These are phyloP conservation scores for Acanthiza pusilla DNA, from an alignment of 2,797 vertebrate species.

Conservation along the genomic window DNA sequence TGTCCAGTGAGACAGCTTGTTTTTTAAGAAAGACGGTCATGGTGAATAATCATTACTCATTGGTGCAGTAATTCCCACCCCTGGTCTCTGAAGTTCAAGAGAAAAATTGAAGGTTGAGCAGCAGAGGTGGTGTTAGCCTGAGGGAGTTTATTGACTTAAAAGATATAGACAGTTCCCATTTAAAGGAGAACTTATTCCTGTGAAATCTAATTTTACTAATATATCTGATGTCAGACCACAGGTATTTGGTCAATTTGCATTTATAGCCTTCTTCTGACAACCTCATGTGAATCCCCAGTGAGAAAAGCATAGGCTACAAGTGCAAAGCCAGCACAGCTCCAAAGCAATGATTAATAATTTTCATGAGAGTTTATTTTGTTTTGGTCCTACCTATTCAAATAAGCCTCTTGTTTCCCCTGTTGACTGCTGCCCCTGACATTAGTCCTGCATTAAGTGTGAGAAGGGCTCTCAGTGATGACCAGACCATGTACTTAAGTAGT, in stretches of 20 bases:
- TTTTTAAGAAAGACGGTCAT: conserved; percentile 47
- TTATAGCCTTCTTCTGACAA: neutral
- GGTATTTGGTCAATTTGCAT: neutral
- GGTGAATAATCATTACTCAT: conserved; percentile 79
- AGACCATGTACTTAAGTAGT: neutral
- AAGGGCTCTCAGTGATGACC: neutral
- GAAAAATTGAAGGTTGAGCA: conserved; percentile 47
- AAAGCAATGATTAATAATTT: neutral
- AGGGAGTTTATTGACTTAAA: conserved; percentile 51
- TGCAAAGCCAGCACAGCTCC: neutral
- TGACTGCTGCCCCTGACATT: neutral
- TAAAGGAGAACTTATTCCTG: neutral
- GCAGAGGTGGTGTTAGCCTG: conserved; percentile 12
- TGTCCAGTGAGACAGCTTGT: conserved; percentile 78
- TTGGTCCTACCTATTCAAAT: neutral
- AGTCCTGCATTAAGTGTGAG: neutral
- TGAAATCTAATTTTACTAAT: conserved; percentile 2
- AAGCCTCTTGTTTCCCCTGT: neutral
- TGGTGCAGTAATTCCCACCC: conserved; percentile 66
- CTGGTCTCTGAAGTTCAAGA: conserved; percentile 70
- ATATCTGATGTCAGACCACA: neutral
- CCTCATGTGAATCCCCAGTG: neutral
- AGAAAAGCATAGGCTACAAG: neutral
- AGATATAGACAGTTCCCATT: neutral
- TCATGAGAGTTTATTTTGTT: neutral